phyloP scores from a whole-genome alignment of 2,888 invertebrate genomes.

The Morpho deidamia region DNA sequence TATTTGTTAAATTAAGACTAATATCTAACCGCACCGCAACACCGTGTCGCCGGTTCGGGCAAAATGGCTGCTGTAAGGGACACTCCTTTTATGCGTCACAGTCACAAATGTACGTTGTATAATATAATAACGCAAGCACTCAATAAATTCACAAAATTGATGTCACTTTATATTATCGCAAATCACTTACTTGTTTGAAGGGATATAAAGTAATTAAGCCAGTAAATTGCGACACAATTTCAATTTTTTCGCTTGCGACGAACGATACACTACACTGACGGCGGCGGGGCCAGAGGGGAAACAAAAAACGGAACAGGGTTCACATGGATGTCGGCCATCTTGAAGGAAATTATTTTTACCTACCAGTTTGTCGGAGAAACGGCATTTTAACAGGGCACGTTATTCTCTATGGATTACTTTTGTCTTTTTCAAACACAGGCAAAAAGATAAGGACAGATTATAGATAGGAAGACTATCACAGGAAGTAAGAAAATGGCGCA shows the following conservation, averaged over 20 bases:
- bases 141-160: conserved; percentile 43
- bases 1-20: conserved; percentile 38
- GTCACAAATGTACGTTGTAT: conserved; percentile 54
- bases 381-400: neutral
- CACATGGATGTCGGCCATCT: conserved; percentile 64
- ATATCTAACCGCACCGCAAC: conserved; percentile 63
- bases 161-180: conserved; percentile 53
- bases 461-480: neutral
- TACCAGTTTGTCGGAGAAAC: too few relatives aligned
- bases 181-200: conserved; percentile 77
- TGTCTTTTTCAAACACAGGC: conserved; percentile 13
- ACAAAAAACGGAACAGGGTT: conserved; percentile 77
- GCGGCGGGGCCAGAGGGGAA: conserved; percentile 77
- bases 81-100: conserved; percentile 82
- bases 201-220: conserved; percentile 74
- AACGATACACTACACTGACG: conserved; percentile 78
- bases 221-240: conserved; percentile 75
- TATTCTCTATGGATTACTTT: neutral
- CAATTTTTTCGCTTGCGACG: conserved; percentile 75
- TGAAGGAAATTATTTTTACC: conserved; percentile 19
- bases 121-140: conserved; percentile 45
- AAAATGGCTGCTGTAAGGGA: conserved; percentile 79
- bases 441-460: conserved; percentile 24
- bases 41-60: conserved; percentile 76
- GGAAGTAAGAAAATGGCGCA: neutral